phyloP scores from a whole-genome alignment of 2,888 invertebrate genomes.

The Epistrophe grossulariae region DNA sequence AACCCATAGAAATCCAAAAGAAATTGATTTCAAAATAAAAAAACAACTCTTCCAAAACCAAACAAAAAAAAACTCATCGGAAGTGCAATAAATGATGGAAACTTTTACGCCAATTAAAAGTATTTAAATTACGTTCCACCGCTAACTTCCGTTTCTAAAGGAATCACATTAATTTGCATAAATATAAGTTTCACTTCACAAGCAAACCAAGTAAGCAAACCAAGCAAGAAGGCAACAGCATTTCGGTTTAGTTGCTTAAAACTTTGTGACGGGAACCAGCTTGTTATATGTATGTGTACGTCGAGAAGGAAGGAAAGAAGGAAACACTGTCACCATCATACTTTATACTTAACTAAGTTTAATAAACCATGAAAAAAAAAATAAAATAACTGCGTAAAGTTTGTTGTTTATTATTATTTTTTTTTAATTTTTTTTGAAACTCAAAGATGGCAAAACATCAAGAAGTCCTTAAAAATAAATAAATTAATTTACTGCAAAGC shows the following conservation, averaged over 20 bases:
- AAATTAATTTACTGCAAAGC: slow-evolving; percentile 9
- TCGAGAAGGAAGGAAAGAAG: too few relatives aligned
- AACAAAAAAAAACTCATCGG: background rate
- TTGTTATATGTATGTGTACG: slow-evolving; percentile 6
- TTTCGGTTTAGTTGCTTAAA: slow-evolving; percentile 24
- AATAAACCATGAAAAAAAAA: slow-evolving; percentile 25
- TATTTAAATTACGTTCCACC: slow-evolving; percentile 54
- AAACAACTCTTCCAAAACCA: background rate
- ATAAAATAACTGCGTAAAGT: slow-evolving; percentile 15
- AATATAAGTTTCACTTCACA: slow-evolving; percentile 38
- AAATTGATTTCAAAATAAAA: slow-evolving; percentile 7
- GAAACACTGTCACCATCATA: slow-evolving; percentile 34
- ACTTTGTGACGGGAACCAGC: slow-evolving; percentile 39
- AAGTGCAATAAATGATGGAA: slow-evolving; percentile 43
- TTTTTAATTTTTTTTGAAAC: slow-evolving; percentile 1
- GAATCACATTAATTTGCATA: slow-evolving; percentile 54
- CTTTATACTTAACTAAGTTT: slow-evolving; percentile 16
- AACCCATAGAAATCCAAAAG: background rate
- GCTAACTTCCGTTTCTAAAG: slow-evolving; percentile 29
- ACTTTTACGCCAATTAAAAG: slow-evolving; percentile 57
- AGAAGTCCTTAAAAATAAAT: slow-evolving; percentile 23
- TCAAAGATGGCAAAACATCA: background rate
- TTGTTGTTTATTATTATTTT: background rate
- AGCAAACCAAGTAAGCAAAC: background rate
- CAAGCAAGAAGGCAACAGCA: slow-evolving; percentile 28